A percentile compares a stretch with the other conserved stretches of the same genome.
phyloP scores from a whole-genome alignment of 2,113 vertebrate genomes.

The Gobio gobio region DNA sequence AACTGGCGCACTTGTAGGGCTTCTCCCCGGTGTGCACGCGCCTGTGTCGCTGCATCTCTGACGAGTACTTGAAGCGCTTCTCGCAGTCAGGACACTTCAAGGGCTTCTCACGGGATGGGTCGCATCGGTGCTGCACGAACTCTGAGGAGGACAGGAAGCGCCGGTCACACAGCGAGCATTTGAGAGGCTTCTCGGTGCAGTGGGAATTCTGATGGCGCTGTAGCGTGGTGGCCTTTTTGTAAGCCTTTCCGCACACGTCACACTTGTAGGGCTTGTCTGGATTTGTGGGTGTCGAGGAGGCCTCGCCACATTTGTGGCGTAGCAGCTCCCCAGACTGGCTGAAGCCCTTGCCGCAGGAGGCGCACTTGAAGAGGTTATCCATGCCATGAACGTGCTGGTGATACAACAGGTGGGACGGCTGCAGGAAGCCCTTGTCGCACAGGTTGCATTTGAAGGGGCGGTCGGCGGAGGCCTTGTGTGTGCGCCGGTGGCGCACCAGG shows the following conservation, averaged over 20 bases:
- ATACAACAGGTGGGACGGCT: constrained; percentile 94
- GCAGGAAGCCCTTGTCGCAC: constrained; percentile 95
- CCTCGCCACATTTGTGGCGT: constrained; percentile 91
- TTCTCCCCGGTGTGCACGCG: constrained; percentile 96
- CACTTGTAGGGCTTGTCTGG: constrained; percentile 96
- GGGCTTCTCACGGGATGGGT: constrained; percentile 91
- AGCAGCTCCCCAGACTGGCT: constrained; percentile 94
- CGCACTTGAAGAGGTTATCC: constrained; percentile 97
- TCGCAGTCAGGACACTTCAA: constrained; percentile 96
- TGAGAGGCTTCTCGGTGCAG: constrained; percentile 93
- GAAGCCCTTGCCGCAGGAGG: constrained; percentile 95
- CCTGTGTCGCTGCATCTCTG: constrained; percentile 92
- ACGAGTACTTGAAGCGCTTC: constrained; percentile 97
- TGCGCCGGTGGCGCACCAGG: constrained; percentile 91
- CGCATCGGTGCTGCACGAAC: constrained; percentile 95
- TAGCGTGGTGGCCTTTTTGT: constrained; percentile 93
- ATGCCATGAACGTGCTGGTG: constrained; percentile 97
- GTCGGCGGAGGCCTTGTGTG: constrained; percentile 85
- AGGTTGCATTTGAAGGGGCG: constrained; percentile 90
- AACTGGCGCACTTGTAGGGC: constrained; percentile 93
- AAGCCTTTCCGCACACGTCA: constrained; percentile 91
- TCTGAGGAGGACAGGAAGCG: constrained; percentile 96
- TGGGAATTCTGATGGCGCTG: constrained; percentile 95
- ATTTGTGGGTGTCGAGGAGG: constrained; percentile 70
- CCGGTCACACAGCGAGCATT: constrained; percentile 94